These are phyloP conservation scores for Hozukius guyotensis DNA, from an alignment of 2,797 vertebrate genomes.

Conservation along the genomic window DNA sequence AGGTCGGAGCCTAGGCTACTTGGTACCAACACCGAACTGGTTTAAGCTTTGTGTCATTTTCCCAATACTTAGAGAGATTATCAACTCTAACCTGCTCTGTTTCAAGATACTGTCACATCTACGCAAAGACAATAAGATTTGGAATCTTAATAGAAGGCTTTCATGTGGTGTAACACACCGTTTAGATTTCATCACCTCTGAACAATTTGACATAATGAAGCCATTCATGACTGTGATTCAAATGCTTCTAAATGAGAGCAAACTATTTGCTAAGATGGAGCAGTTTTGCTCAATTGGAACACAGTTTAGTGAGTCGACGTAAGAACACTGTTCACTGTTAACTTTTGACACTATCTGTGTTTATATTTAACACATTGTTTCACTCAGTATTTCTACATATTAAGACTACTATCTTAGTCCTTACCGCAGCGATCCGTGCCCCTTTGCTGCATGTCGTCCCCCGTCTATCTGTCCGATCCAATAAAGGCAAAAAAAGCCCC, in stretches of 20 bases:
- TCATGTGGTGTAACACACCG: not conserved
- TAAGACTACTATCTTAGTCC: too few relatives aligned
- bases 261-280: not conserved
- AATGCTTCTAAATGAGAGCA: not conserved
- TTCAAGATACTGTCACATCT: not conserved
- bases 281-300: not conserved
- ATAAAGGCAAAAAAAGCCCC: too few relatives aligned
- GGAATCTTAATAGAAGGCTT: not conserved
- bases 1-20: too few relatives aligned
- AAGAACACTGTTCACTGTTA: not conserved
- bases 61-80: not conserved
- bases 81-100: not conserved
- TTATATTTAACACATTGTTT: not conserved
- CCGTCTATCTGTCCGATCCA: not conserved
- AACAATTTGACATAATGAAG: not conserved
- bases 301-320: not conserved
- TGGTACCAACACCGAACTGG: not conserved
- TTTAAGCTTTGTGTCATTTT: not conserved
- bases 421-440: too few relatives aligned
- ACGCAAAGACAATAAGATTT: not conserved
- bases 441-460: too few relatives aligned
- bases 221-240: not conserved
- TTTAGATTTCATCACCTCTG: not conserved
- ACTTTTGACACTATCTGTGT: not conserved
- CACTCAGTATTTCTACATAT: not conserved